Percentiles rank a stretch among this genome's conserved stretches.
Evolutionary conservation across 2,797 vertebrate species (phyloP).

Genomic region (Prunella strophiata): DNA sequence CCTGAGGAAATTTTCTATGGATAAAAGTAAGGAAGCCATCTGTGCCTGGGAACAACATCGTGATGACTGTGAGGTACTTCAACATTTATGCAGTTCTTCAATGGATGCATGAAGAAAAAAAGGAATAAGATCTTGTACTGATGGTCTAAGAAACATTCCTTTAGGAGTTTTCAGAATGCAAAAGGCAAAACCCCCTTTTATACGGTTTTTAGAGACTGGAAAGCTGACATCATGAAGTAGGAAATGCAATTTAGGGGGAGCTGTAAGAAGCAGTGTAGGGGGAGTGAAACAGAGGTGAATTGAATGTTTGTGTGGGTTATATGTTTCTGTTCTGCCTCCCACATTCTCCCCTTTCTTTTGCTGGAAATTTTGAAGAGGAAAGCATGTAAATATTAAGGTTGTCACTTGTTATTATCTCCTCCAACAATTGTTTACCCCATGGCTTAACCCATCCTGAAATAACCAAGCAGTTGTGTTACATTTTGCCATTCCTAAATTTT

Average conservation of each 20-base stretch:
- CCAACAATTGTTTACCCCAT: background rate
- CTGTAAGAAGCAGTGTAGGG: background rate
- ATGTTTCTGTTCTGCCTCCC: background rate
- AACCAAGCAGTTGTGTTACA: background rate
- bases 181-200: background rate
- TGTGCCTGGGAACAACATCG: rapidly evolving
- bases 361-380: background rate
- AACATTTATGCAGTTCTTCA: background rate
- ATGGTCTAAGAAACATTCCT: background rate
- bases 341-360: background rate
- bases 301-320: background rate
- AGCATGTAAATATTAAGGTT: background rate
- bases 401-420: rapidly evolving
- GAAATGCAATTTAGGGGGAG: background rate
- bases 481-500: background rate
- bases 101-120: background rate
- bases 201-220: background rate
- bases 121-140: background rate
- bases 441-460: background rate
- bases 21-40: background rate
- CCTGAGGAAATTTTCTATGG: background rate
- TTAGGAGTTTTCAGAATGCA: background rate
- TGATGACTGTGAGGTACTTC: background rate
- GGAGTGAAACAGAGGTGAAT: background rate
- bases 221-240: background rate